Evolutionary conservation across 2,113 vertebrate species (phyloP), one percentile per base, ranked within the genome.

Genomic region (Maccullochella peelii): DNA sequence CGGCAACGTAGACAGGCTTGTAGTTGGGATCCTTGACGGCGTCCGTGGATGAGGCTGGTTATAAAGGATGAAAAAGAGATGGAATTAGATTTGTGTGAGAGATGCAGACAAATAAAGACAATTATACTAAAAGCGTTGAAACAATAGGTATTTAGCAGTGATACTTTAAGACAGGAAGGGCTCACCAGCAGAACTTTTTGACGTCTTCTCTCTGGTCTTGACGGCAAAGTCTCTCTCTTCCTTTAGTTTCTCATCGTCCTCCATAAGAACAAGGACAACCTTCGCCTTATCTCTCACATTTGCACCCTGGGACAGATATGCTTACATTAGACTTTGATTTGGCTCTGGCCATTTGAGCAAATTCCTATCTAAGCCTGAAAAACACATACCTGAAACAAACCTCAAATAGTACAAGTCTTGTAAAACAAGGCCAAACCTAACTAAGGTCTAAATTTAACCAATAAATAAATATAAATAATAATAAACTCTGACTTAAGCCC

Each of bases 251-350:
- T 97, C 97, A 38, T 97, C 97, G 0, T 98, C 97, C 9, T 97
- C 96, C 84, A 97, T 95, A 55, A 98, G 93, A 38, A 96, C 89
- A 50, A 98, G 95, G 59, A 98, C 95, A 76, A 97, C 96, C 80
- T 97, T 98, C 55, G 97, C 97, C 86, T 98, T 98, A 85, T 98
- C 97, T 0, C 97, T 95, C 80, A 98, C 97, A 2, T 97, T 98
- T 62, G 91, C 92, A 0, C 97, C 97, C 95, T 96, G 55, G 3
- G 25, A 84, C 1, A 82, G 15, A 90, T 12, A 54, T 6, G 16
- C 2, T n/a, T 36, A 42, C 1, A n/a, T 79, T 44, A 88, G 33
- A 65, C 12, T 23, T 67, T 27, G 38, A 54, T 42, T 38, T 70
- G 58, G 42, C 6, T 25, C 16, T 2, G 6, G 52, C 6, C 1